Evolutionary conservation across 2,888 invertebrate species (phyloP), one percentile per base, ranked within the genome.

Genomic region (Dolichomitus sp.): DNA sequence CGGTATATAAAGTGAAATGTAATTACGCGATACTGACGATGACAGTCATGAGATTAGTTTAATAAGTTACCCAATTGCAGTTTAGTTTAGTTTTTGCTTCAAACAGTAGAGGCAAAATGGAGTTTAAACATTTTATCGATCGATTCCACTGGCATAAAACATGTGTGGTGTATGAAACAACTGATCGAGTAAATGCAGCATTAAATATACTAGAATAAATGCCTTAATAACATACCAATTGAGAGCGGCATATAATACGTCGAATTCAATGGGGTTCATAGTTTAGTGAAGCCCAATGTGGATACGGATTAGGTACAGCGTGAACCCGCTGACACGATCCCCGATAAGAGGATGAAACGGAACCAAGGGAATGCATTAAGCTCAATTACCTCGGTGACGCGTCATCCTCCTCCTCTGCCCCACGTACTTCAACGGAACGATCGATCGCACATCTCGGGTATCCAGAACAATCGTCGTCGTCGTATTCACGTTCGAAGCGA

Each of bases 361-460:
- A 79, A 81, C 84, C 83, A 72, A 74, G 81, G 77, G 81, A 84
- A 84, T 80, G 85, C 83, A 85, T 83, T 80, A 81, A 80, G 81
- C 80, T 80, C 63, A 82, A 84, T 81, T 80, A 79, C 68, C 76
- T 48, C 45, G 68, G 74, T 80, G 79, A 82, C 59, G 75, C 59
- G 74, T 59, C 52, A 17, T 68, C 50, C 77, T 57, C 75, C 81
- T 48, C 37, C 42, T 27, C 23, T 48, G 33, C 23, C n/a, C 33
- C 45, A n/a, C 40, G 12, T 45, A n/a, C 23, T 52, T 27, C 59
- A 42, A 68, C 42, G 17, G 6, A 75, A 40, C 61, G 72, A 81
- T 74, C 57, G 52, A 72, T 54, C 48, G 40, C 54, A n/a, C 65
- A 45, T 68, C 68, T 61, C 61, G 37, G 54, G 66, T 61, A 40